Evolutionary conservation across 2,797 vertebrate species (phyloP).

Genomic region (Centropyge bicolor): DNA sequence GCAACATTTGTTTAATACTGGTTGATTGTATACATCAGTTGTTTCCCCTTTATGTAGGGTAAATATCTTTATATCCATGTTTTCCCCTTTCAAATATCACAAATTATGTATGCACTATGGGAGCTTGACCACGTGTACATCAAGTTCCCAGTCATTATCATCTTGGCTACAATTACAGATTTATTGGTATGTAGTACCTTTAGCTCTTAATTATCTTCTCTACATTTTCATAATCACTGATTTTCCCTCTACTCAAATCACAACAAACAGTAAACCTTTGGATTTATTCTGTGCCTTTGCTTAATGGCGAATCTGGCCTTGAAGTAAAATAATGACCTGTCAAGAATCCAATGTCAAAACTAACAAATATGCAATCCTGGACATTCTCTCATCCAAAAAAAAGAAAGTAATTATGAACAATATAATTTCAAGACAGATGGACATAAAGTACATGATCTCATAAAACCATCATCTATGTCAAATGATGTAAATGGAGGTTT

Average conservation of each 20-base stretch:
- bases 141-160: neutral
- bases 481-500: conserved; percentile 42
- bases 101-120: neutral
- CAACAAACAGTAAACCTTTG: conserved; percentile 15
- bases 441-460: conserved; percentile 48
- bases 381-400: conserved; percentile 11
- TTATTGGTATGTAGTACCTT: conserved; percentile 10
- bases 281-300: conserved; percentile 21
- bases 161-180: conserved; percentile 19
- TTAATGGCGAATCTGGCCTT: conserved; percentile 20
- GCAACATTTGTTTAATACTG: neutral
- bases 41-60: no score
- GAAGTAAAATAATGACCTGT: conserved; percentile 31
- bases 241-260: neutral
- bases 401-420: neutral
- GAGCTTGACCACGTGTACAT: neutral
- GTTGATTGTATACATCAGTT: no score
- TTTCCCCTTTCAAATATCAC: neutral
- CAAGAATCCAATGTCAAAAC: conserved; percentile 1
- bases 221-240: neutral
- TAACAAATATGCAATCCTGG: conserved; percentile 16
- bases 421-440: conserved; percentile 43
- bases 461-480: conserved; percentile 46
- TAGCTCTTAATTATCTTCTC: neutral
- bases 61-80: no score